Evolutionary conservation across 2,888 invertebrate species (phyloP).

Genomic region (Cantharis flavilabris): DNA sequence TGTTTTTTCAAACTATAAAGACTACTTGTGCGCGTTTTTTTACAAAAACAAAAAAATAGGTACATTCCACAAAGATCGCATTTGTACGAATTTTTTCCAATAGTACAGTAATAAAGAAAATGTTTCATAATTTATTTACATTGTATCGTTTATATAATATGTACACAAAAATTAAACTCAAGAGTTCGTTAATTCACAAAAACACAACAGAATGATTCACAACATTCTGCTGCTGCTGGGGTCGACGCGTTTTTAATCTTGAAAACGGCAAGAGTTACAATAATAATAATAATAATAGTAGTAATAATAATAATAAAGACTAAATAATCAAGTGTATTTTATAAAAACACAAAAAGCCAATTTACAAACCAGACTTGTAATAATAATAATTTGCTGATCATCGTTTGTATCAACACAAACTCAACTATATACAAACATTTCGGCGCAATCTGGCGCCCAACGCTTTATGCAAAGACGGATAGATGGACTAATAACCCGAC

Average conservation of each 20-base stretch:
- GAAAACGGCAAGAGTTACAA: not conserved
- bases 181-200: constrained; percentile 36
- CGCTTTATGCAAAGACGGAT: constrained; percentile 39
- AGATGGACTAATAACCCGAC: constrained; percentile 32
- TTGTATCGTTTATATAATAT: constrained; percentile 16
- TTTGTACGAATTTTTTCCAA: constrained; percentile 30
- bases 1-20: constrained; percentile 9
- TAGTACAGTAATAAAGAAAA: constrained; percentile 17
- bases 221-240: constrained; percentile 17
- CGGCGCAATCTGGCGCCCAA: constrained; percentile 41
- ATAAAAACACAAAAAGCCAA: constrained; percentile 26
- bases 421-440: constrained; percentile 28
- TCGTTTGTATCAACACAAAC: not conserved
- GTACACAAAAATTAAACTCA: constrained; percentile 27
- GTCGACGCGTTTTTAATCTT: not conserved
- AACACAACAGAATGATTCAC: constrained; percentile 33
- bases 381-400: not conserved
- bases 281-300: constrained; percentile 2
- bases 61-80: constrained; percentile 11
- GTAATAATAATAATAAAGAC: constrained; percentile 7
- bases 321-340: constrained; percentile 10
- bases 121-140: constrained; percentile 29
- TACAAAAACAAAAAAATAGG: constrained; percentile 27
- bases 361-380: not conserved
- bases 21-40: constrained; percentile 38